phyloP scores from a whole-genome alignment of 2,888 invertebrate species.

The Philereme transversata region DNA sequence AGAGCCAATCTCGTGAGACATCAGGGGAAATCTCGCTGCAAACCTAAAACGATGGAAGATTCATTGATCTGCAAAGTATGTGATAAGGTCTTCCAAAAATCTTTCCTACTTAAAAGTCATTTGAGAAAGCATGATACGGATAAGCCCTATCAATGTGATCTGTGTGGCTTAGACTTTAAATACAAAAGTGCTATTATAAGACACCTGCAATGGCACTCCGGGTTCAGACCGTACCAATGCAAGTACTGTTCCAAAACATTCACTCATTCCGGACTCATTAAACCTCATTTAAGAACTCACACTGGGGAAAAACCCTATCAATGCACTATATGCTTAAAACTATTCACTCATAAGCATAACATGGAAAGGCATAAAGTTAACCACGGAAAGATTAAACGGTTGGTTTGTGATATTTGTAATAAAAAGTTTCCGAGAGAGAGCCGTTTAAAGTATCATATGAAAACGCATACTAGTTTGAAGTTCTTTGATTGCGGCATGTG shows the following conservation, averaged over 20 bases:
- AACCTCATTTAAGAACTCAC: conserved; percentile 54
- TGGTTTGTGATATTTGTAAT: conserved; percentile 62
- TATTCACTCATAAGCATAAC: conserved; percentile 64
- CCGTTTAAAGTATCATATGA: conserved; percentile 65
- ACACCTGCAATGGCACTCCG: conserved; percentile 58
- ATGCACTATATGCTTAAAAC: conserved; percentile 44
- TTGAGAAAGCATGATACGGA: conserved; percentile 41
- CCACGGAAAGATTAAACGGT: conserved; percentile 57
- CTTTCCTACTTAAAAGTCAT: conserved; percentile 44
- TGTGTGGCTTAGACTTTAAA: conserved; percentile 50
- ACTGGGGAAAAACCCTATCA: conserved; percentile 42
- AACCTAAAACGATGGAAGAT: conserved; percentile 8
- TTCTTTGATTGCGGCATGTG: conserved; percentile 61
- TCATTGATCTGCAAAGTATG: conserved; percentile 42
- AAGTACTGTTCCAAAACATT: conserved; percentile 56
- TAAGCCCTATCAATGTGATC: conserved; percentile 28
- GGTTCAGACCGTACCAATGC: conserved; percentile 50
- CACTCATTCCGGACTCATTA: conserved; percentile 55
- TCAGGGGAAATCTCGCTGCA: conserved; percentile 39
- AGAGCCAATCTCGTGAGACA: conserved; percentile 46
- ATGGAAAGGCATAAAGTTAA: conserved; percentile 59
- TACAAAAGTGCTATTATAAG: conserved; percentile 59
- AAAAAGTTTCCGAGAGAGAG: conserved; percentile 66
- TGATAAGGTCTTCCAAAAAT: conserved; percentile 43
- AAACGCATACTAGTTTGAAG: conserved; percentile 59